Conservation (phyloP, 1,140 invertebrate species). For the Drosophila erecta region DNA sequence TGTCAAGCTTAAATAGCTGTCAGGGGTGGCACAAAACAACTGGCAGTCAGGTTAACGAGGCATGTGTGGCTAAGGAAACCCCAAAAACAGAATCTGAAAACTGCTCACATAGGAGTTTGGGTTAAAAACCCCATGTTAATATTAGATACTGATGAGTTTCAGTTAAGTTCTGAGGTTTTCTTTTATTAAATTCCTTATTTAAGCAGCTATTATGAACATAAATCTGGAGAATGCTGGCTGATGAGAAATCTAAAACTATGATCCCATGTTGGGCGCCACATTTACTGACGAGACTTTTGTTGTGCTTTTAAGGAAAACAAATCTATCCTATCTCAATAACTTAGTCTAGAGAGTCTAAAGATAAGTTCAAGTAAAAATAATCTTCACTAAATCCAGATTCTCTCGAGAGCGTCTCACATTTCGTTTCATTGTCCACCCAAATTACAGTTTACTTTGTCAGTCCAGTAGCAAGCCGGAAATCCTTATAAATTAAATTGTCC, state of each 20-base stretch:
- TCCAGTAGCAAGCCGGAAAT: slow-evolving; percentile 5
- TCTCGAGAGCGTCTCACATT: not conserved
- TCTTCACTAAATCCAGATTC: not conserved
- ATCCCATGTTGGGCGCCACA: not conserved
- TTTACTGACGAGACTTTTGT: not conserved
- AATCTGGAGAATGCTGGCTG: not conserved
- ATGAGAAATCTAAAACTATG: not conserved
- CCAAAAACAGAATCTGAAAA: not conserved
- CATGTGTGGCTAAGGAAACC: slow-evolving; percentile 4
- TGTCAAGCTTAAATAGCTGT: slow-evolving; percentile 37
- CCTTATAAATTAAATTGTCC: slow-evolving; percentile 32
- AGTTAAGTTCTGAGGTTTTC: too few relatives aligned
- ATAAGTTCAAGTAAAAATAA: not conserved
- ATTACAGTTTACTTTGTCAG: slow-evolving; percentile 4
- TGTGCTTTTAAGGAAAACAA: not conserved
- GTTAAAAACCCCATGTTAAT: too few relatives aligned
- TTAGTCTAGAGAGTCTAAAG: too few relatives aligned
- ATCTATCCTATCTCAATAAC: too few relatives aligned
- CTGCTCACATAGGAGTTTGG: not conserved
- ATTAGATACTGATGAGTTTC: too few relatives aligned
- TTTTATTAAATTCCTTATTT: too few relatives aligned
- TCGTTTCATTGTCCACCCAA: slow-evolving; percentile 2
- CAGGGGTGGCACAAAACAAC: slow-evolving; percentile 8
- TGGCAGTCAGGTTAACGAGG: slow-evolving; percentile 14
- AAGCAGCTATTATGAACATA: too few relatives aligned